Percentiles rank a stretch among this genome's conserved stretches.
These are phyloP conservation scores for Narcine bancroftii DNA, from an alignment of 2,113 vertebrate genomes.

Conservation along the genomic window DNA sequence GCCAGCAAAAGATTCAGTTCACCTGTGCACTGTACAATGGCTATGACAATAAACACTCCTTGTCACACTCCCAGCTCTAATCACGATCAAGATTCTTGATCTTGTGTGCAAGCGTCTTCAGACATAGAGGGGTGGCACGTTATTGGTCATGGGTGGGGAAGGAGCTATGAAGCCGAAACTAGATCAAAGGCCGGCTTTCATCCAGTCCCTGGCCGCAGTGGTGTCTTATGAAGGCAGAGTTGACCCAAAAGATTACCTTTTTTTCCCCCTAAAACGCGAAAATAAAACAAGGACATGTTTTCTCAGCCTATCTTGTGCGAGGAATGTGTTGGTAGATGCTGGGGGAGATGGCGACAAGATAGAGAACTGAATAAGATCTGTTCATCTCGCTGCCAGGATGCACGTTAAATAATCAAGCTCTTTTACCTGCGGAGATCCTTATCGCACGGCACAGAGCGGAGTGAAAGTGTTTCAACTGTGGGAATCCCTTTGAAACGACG, in stretches of 20 bases:
- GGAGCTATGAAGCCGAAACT: too few species aligned
- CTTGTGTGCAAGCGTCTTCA: too few species aligned
- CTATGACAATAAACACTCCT: too few species aligned
- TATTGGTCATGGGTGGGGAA: too few species aligned
- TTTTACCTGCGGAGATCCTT: slow-evolving; percentile 45
- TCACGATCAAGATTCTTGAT: too few species aligned
- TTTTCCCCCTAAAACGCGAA: too few species aligned
- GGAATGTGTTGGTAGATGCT: slow-evolving; percentile 42
- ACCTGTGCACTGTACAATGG: too few species aligned
- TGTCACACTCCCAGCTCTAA: too few species aligned
- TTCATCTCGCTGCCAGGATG: slow-evolving; percentile 44
- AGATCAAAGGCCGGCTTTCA: slow-evolving; percentile 46
- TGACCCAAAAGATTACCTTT: slow-evolving; percentile 31
- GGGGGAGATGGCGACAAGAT: slow-evolving; percentile 43
- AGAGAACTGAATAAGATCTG: slow-evolving; percentile 44
- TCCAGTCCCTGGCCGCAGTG: not conserved
- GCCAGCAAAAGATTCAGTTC: too few species aligned
- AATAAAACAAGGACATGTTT: slow-evolving; percentile 41
- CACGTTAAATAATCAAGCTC: slow-evolving; percentile 43
- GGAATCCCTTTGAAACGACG: slow-evolving; percentile 46
- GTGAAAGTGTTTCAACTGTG: slow-evolving; percentile 46
- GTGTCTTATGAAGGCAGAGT: slow-evolving; percentile 16
- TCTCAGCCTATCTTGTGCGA: slow-evolving; percentile 42
- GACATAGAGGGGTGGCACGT: too few species aligned
- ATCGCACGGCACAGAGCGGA: slow-evolving; percentile 48